Base-by-base conservation (phyloP, 2,888 invertebrate genomes). In the Sialis lutaria region DNA sequence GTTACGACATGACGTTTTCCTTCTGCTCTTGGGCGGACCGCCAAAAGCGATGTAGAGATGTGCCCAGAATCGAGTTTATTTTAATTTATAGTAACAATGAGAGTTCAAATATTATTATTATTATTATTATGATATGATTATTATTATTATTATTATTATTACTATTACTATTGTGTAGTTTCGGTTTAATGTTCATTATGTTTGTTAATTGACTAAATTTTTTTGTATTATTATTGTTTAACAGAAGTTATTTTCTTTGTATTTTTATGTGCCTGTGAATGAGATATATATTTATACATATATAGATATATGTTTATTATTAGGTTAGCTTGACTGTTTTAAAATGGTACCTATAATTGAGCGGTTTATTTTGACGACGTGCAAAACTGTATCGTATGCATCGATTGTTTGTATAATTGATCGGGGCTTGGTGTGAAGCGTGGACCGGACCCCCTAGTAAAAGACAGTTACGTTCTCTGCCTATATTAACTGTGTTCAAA, bases 161-260 rank as follows among this genome's bases (percentile, higher is more conserved):
- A 33, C n/a, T 44, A 44, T 35, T 34, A 35, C 37, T 44, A 22
- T 44, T 35, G 35, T 44, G 13, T 44, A 33, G 22, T 44, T 44
- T 35, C 37, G 13, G n/a, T 35, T 31, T 42, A 13, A 9, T 44
- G 34, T 44, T 44, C 12, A 31, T 10, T 33, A 10, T 33, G 22
- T 33, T 33, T 44, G 34, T 44, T 33, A 33, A 7, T 43, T 43
- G 12, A 43, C 42, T 35, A 47, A 47, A 47, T 42, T 35, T 35
- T 12, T n/a, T 33, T n/a, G 10, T 48, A 41, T 48, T 47, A 47
- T 42, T 47, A 56, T 57, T 58, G 56, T 54, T 52, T 50, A 50
- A 47, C 52, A 54, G 52, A 56, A 56, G 56, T 58, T 57, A 57
- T 57, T 57, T 48, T 48, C 54, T 54, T 34, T 42, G 42, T 47